These are phyloP conservation scores for Garra rufa DNA, from an alignment of 2,113 vertebrate species.

Conservation along the genomic window DNA sequence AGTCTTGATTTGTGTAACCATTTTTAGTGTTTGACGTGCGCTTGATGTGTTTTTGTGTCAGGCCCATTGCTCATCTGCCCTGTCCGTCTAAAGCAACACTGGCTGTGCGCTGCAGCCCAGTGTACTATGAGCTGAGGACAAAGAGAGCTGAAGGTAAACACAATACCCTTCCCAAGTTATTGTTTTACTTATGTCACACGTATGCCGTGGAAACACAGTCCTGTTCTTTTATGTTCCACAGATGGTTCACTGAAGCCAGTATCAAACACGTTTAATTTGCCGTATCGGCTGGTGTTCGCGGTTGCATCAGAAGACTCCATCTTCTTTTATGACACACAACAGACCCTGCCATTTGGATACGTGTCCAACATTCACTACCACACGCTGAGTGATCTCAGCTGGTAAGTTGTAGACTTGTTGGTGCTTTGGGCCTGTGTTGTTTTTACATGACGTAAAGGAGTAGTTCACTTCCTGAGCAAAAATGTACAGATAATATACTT, in stretches of 20 bases:
- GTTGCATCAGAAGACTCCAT: constrained; percentile 96
- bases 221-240: constrained; percentile 55
- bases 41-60: constrained; percentile 61
- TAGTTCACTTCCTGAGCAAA: too few relatives aligned
- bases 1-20: neutral
- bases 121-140: constrained; percentile 88
- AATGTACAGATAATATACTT: too few relatives aligned
- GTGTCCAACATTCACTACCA: constrained; percentile 98
- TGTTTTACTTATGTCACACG: neutral
- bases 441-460: neutral
- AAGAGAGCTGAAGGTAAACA: constrained; percentile 76
- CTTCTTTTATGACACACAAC: constrained; percentile 93
- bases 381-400: constrained; percentile 94
- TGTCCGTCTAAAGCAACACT: constrained; percentile 92
- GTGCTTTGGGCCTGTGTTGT: neutral
- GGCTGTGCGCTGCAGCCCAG: constrained; percentile 94
- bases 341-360: constrained; percentile 89
- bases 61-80: constrained; percentile 92
- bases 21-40: neutral
- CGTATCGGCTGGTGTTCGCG: constrained; percentile 94
- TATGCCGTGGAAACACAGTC: neutral
- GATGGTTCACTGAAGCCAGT: constrained; percentile 69
- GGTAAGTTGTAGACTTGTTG: constrained; percentile 71
- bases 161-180: neutral
- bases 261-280: constrained; percentile 78